Conservation (phyloP, 2,888 invertebrate genomes). For the Eretmocerus hayati region DNA sequence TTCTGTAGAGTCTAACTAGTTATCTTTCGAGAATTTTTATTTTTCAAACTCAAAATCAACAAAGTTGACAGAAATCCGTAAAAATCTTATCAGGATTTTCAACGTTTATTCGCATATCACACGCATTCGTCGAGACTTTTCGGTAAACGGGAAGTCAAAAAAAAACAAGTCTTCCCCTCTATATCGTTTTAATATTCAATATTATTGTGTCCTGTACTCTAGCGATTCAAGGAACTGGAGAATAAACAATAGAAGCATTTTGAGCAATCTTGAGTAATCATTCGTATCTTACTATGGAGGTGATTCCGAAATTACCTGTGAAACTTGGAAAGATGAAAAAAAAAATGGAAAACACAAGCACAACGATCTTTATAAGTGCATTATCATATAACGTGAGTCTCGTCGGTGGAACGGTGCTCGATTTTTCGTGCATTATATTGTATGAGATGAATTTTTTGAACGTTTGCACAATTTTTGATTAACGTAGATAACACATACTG, state of each 20-base stretch:
- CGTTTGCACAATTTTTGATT: neutral
- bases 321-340: constrained; percentile 2
- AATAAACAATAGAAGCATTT: neutral
- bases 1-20: constrained; percentile 8
- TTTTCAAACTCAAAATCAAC: no score
- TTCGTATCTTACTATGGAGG: constrained; percentile 5
- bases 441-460: neutral
- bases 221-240: neutral
- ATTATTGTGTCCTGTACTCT: constrained; percentile 10
- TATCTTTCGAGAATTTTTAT: no score
- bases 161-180: neutral
- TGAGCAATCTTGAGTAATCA: constrained; percentile 5
- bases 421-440: constrained; percentile 1
- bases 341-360: constrained; percentile 15
- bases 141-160: no score
- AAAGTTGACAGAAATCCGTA: constrained; percentile 5
- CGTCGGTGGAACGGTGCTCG: constrained; percentile 13
- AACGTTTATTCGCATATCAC: constrained; percentile 15
- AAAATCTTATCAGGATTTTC: constrained; percentile 10
- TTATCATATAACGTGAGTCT: constrained; percentile 3
- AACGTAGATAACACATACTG: neutral
- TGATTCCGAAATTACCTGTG: neutral
- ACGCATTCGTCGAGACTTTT: constrained; percentile 6
- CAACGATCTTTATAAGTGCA: constrained; percentile 25
- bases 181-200: neutral